Base-by-base conservation (phyloP, 2,113 vertebrate genomes). In the Taurulus bubalis region DNA sequence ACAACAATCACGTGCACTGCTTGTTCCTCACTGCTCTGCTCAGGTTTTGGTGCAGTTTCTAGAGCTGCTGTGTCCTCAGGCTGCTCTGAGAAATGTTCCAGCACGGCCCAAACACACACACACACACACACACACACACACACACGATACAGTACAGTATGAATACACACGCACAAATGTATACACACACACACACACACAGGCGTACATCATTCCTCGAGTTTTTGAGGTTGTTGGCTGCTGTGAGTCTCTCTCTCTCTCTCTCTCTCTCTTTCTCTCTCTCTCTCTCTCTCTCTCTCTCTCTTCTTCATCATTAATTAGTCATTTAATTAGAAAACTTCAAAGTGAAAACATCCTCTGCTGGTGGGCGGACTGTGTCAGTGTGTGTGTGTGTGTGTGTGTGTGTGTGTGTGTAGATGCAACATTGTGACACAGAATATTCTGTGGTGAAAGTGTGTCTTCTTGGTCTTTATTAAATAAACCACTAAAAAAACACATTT, bases 311-410 rank as follows among this genome's bases (percentile, higher is more conserved):
- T 83, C 77, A 58, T 91, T 82, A 90, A 91, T 93, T 84, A 89
- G 81, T 84, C 66, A 71, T 86, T 90, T 90, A 80, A 90, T 89
- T 85, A 85, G 79, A 82, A 28, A 87, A 85, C 80, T 93, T 93
- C 86, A 93, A 91, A 92, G 88, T 67, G 67, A 88, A 87, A 90
- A 85, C 82, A 86, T 91, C 79, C 80, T 85, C 77, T 69, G 84
- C 84, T 87, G 70, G 42, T 83, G 80, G 40, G 75, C 18, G 74
- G 68, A 40, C 32, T 28, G 2, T 83, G 71, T 78, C 32, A 22
- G 69, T 32, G 69, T 85, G 56, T 64, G 49, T 62, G 20, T 49
- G 11, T 40, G 53, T 60, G 51, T n/a, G 71, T 53, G n/a, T 45
- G 71, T 53, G n/a, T 45, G 67, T 75, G 55, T 53, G 62, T 56